A percentile compares a stretch with the other conserved stretches of the same genome.
phyloP scores from a whole-genome alignment of 37 sponge, comb jelly and placozoan genomes.

The Corticium candelabrum region DNA sequence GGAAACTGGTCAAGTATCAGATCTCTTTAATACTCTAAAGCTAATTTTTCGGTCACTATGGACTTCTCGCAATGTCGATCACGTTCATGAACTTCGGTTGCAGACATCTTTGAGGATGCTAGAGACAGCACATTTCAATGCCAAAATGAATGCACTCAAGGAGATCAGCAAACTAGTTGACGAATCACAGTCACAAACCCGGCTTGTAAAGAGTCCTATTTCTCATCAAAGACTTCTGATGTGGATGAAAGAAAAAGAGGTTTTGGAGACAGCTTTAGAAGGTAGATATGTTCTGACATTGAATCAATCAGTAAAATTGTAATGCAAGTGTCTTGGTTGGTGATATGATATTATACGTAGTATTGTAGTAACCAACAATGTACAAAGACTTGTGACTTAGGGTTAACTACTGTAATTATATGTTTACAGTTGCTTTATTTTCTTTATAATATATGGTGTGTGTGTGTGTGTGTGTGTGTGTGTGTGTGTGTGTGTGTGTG shows the following conservation, averaged over 20 bases:
- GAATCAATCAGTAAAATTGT: no score
- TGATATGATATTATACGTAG: no score
- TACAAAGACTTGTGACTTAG: no score
- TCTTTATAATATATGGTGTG: background rate
- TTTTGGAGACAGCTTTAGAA: constrained; percentile 75
- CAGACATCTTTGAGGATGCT: constrained; percentile 67
- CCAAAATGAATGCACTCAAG: constrained; percentile 96
- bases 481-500: no score
- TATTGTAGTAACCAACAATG: no score
- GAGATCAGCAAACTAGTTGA: constrained; percentile 52
- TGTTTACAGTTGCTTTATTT: no score
- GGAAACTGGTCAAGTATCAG: constrained; percentile 68
- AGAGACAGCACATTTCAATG: constrained; percentile 89
- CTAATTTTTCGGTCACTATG: constrained; percentile 36
- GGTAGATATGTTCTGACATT: no score
- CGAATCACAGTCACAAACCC: constrained; percentile 1
- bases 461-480: no score
- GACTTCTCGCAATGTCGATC: constrained; percentile 20
- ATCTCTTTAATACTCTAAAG: constrained; percentile 64
- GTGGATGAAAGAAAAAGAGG: constrained; percentile 68
- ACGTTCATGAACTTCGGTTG: constrained; percentile 62
- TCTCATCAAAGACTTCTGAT: constrained; percentile 40
- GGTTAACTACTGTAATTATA: no score
- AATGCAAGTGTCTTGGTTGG: no score
- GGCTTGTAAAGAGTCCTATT: constrained; percentile 25